Base-by-base conservation (phyloP, 2,888 invertebrate species). In the Tryphoninae sp. region DNA sequence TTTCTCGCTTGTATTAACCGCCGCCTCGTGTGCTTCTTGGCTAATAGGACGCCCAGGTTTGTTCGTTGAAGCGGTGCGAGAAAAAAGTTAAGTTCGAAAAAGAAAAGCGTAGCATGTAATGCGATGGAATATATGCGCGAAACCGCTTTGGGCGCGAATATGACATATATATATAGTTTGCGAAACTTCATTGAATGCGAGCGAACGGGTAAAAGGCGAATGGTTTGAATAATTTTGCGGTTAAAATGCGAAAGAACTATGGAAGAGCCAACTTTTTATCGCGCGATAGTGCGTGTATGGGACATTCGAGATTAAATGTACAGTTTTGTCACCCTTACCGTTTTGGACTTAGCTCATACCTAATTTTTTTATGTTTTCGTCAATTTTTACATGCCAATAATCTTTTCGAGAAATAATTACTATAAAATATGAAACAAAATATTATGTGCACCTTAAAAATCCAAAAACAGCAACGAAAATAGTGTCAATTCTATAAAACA, bases 191-290 rank as follows among this genome's bases (percentile, higher is more conserved):
- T 72, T 78, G 49, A 62, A 55, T 53, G 68, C 7, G 61, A 9
- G 40, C 71, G 9, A n/a, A 16, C n/a, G 19, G 26, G 9, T 11
- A 55, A 68, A 77, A 68, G 62, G 40, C 61, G 33, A 55, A 49
- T 19, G 9, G 71, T 72, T 76, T 62, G 71, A 79, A 82, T 76
- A 82, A 79, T 78, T 68, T 68, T 33, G 42, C 78, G 71, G 53
- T 75, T 71, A 69, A 69, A 68, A 69, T 78, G 61, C 51, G 67
- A 49, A 67, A 81, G 45, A 75, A 68, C 64, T 62, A 13, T 53
- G 19, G 9, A 33, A 62, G 69, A 22, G 1, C 1, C 8, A 45
- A 71, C n/a, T 23, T 45, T 71, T 71, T 59, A 59, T 71, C 71
- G 59, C 23, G 23, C n/a, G 23, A 19, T 19, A 19, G 16, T 9